These are phyloP conservation scores for Drosophila fuyamai DNA, from an alignment of 1,140 invertebrate species.

Conservation along the genomic window DNA sequence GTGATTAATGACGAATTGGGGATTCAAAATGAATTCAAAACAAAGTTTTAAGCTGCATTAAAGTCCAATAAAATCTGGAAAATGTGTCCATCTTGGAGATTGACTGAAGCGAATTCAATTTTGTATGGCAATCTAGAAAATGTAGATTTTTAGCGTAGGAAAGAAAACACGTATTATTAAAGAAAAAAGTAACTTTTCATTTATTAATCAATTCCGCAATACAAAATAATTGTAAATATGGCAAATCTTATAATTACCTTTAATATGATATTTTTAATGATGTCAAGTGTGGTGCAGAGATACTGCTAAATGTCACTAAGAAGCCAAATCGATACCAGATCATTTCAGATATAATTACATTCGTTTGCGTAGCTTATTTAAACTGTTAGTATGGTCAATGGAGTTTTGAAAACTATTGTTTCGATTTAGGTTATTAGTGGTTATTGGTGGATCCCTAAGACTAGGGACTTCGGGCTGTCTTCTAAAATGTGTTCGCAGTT, in stretches of 20 bases:
- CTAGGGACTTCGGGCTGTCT: background rate
- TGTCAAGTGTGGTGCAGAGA: background rate
- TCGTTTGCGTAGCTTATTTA: background rate
- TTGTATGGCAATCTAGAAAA: too few species aligned
- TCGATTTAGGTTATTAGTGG: background rate
- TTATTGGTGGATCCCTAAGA: background rate
- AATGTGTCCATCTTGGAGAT: too few species aligned
- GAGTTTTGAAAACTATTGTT: background rate
- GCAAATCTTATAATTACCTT: background rate
- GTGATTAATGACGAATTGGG: background rate
- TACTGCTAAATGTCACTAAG: background rate
- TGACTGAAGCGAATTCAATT: too few species aligned
- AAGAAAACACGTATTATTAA: background rate
- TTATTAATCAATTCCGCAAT: background rate
- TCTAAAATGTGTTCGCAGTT: background rate
- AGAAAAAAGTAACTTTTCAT: background rate
- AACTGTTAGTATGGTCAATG: background rate
- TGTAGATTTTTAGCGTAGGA: background rate
- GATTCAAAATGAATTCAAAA: too few species aligned
- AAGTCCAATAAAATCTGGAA: too few species aligned
- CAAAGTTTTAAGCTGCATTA: too few species aligned
- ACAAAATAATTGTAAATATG: slow-evolving; percentile 2
- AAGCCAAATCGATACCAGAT: background rate
- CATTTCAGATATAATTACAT: background rate
- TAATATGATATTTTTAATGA: background rate